Conservation (phyloP, 2,797 vertebrate species). For the Sebastes iracundus region DNA sequence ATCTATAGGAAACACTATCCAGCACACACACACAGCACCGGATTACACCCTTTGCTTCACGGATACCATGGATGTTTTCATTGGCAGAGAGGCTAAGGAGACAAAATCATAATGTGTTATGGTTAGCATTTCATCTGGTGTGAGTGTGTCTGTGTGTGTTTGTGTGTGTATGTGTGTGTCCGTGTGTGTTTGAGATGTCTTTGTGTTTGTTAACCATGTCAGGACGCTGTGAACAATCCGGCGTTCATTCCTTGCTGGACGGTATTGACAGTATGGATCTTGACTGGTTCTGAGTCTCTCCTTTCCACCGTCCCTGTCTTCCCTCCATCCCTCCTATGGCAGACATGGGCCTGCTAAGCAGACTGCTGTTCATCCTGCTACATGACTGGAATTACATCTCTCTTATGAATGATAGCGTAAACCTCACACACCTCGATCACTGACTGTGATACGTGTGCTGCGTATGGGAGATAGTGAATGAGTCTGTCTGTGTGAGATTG, state of each 20-base stretch:
- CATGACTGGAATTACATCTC: conserved; percentile 82
- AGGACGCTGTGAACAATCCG: conserved; percentile 48
- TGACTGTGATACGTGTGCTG: conserved; percentile 31
- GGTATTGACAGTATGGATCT: conserved; percentile 50
- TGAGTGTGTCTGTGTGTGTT: conserved; percentile 50
- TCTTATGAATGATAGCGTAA: conserved; percentile 67
- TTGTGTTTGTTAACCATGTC: conserved; percentile 54
- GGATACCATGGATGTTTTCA: conserved; percentile 72
- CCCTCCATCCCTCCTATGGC: conserved; percentile 61
- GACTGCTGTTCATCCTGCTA: conserved; percentile 80
- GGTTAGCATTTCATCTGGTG: conserved; percentile 76
- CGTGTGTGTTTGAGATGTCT: conserved; percentile 30
- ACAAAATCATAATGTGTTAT: conserved; percentile 79
- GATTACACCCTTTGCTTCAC: conserved; percentile 51
- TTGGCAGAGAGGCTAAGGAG: conserved; percentile 65
- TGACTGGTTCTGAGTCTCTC: conserved; percentile 56
- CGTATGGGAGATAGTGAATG: conserved; percentile 29
- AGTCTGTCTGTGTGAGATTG: conserved; percentile 28
- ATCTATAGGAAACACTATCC: conserved; percentile 69
- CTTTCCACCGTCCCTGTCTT: conserved; percentile 49
- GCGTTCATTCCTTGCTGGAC: conserved; percentile 48
- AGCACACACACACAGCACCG: conserved; percentile 41
- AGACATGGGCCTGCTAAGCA: conserved; percentile 79
- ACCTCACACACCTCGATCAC: conserved; percentile 54
- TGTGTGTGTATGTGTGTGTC: conserved; percentile 45